Conservation (phyloP, 2,797 vertebrate genomes). For the Thunnus albacares region DNA sequence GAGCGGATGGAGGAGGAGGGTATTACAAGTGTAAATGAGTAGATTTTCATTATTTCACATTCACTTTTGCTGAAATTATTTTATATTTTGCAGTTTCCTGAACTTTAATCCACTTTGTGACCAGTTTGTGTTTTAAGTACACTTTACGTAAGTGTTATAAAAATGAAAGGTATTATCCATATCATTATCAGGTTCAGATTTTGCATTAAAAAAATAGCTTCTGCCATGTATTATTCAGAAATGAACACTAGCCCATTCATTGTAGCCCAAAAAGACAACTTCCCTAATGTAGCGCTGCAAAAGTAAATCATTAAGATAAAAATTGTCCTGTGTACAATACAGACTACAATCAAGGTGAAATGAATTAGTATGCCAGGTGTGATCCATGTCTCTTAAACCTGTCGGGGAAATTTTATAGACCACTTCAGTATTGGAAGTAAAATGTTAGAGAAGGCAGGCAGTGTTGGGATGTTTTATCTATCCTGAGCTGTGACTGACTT, state of each 20-base stretch:
- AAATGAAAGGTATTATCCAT: not conserved
- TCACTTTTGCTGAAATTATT: not conserved
- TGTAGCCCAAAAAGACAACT: not conserved
- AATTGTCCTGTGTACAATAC: slow-evolving; percentile 18
- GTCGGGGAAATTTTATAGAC: slow-evolving; percentile 47
- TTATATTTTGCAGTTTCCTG: not conserved
- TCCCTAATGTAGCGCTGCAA: slow-evolving; percentile 4
- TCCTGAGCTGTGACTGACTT: slow-evolving; percentile 21
- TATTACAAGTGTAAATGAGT: too few relatives aligned
- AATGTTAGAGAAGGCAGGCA: slow-evolving; percentile 29
- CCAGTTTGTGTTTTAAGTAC: not conserved
- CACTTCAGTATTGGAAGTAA: slow-evolving; percentile 32
- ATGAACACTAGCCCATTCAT: slow-evolving; percentile 10
- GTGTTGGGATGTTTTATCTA: slow-evolving; percentile 12
- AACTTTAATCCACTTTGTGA: too few relatives aligned
- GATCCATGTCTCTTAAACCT: slow-evolving; percentile 48
- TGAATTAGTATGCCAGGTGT: slow-evolving; percentile 53
- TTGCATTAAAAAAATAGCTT: not conserved
- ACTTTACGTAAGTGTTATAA: not conserved
- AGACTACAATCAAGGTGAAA: slow-evolving; percentile 22
- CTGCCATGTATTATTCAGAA: slow-evolving; percentile 3
- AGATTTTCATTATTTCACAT: not conserved
- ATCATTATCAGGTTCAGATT: not conserved
- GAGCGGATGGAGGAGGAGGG: not conserved
- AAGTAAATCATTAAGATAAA: slow-evolving; percentile 46